These are phyloP conservation scores for Brassicogethes aeneus DNA, from an alignment of 2,888 invertebrate genomes.

Conservation along the genomic window DNA sequence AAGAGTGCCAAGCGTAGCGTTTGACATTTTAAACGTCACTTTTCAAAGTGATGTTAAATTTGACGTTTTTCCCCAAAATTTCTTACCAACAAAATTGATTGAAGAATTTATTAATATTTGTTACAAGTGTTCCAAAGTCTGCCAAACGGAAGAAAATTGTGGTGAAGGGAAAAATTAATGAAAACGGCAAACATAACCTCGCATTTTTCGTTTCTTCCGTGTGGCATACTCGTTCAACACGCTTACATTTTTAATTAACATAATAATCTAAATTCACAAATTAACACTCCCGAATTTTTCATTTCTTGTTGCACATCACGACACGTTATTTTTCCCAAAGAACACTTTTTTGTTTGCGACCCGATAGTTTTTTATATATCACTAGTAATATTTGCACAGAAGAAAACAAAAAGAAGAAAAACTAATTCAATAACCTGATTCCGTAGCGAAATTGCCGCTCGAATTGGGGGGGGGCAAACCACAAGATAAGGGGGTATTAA, in stretches of 20 bases:
- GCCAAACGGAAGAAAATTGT: background rate
- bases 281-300: slow-evolving; percentile 22
- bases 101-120: too few relatives aligned
- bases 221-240: slow-evolving; percentile 13
- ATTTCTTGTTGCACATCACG: slow-evolving; percentile 17
- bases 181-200: background rate
- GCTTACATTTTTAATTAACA: too few relatives aligned
- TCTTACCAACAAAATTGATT: too few relatives aligned
- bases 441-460: too few relatives aligned
- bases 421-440: slow-evolving; percentile 20
- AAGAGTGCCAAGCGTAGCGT: too few relatives aligned
- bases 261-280: slow-evolving; percentile 18
- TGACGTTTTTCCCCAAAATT: too few relatives aligned
- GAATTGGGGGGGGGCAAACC: too few relatives aligned
- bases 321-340: slow-evolving; percentile 20
- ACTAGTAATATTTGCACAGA: slow-evolving; percentile 22
- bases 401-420: slow-evolving; percentile 19
- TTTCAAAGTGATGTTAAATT: too few relatives aligned
- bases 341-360: slow-evolving; percentile 11
- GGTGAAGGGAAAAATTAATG: background rate
- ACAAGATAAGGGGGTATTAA: too few relatives aligned
- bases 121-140: too few relatives aligned
- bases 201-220: slow-evolving; percentile 15
- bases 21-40: too few relatives aligned
- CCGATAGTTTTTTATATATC: slow-evolving; percentile 9